Conservation (phyloP, 1,140 invertebrate species). For the Apis florea region DNA sequence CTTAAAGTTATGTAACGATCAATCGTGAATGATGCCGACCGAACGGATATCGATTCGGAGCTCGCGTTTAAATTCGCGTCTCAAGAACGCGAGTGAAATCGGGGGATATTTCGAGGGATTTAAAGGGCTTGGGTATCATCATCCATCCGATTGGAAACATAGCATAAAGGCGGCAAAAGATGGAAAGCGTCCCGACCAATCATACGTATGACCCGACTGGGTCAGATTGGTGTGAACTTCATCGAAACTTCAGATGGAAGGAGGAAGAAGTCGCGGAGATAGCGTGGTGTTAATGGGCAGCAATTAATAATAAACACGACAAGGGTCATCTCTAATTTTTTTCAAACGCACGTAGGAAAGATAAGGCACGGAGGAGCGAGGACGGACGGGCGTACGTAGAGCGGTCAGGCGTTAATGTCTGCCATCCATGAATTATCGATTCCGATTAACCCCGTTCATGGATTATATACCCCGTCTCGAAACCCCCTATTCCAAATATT, state of each 20-base stretch:
- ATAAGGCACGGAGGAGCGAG: not conserved
- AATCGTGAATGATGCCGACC: not conserved
- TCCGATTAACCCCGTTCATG: conserved; percentile 42
- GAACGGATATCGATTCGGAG: conserved; percentile 40
- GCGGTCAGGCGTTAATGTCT: not conserved
- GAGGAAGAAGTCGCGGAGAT: not conserved
- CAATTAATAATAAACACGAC: conserved; percentile 23
- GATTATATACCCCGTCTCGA: conserved; percentile 23
- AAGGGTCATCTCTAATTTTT: not conserved
- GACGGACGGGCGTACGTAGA: not conserved
- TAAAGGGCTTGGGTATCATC: conserved; percentile 36
- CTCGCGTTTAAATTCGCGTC: conserved; percentile 13
- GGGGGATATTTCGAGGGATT: conserved; percentile 37
- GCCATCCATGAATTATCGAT: conserved; percentile 33
- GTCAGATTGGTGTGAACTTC: not conserved
- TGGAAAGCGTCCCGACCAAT: conserved; percentile 19
- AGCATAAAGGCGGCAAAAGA: not conserved
- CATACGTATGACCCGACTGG: not conserved
- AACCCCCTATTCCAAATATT: conserved; percentile 35
- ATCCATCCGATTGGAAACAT: not conserved
- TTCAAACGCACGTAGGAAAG: not conserved
- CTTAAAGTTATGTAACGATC: conserved; percentile 40
- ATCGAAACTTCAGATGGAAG: not conserved
- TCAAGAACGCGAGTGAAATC: not conserved
- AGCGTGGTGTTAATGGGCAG: not conserved